phyloP scores from a whole-genome alignment of 2,113 vertebrate species.

The Mobula hypostoma region DNA sequence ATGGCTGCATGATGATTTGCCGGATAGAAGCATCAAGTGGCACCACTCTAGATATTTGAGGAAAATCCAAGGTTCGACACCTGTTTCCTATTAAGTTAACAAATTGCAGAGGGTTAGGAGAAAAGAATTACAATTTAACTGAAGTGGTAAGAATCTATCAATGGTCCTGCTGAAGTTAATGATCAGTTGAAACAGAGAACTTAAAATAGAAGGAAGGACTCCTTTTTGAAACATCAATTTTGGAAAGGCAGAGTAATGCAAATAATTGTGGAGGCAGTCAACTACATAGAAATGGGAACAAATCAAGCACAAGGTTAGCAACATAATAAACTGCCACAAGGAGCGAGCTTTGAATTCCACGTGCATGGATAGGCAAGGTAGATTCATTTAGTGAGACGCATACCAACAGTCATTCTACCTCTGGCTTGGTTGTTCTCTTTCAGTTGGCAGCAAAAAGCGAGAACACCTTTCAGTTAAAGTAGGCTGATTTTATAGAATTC shows the following conservation, averaged over 20 bases:
- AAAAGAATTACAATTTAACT: background rate
- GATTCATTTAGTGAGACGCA: background rate
- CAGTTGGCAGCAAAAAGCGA: background rate
- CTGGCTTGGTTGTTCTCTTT: background rate
- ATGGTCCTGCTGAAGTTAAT: too few relatives aligned
- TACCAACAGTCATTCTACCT: background rate
- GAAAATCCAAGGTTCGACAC: background rate
- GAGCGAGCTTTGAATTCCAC: too few relatives aligned
- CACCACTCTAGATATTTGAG: background rate
- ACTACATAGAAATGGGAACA: background rate
- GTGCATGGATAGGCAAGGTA: background rate
- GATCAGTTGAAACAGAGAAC: background rate
- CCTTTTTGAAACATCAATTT: background rate
- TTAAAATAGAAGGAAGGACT: background rate
- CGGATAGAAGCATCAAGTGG: background rate
- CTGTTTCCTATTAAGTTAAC: background rate
- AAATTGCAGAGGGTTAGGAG: too few relatives aligned
- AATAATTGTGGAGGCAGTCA: background rate
- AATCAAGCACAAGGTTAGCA: background rate
- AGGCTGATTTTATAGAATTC: too few relatives aligned
- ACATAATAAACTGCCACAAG: too few relatives aligned
- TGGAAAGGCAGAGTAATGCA: background rate
- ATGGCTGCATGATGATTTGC: background rate
- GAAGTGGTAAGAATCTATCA: background rate
- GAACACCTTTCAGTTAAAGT: conserved; percentile 28